phyloP scores from a whole-genome alignment of 2,797 vertebrate species.

The Carcharodon carcharias region DNA sequence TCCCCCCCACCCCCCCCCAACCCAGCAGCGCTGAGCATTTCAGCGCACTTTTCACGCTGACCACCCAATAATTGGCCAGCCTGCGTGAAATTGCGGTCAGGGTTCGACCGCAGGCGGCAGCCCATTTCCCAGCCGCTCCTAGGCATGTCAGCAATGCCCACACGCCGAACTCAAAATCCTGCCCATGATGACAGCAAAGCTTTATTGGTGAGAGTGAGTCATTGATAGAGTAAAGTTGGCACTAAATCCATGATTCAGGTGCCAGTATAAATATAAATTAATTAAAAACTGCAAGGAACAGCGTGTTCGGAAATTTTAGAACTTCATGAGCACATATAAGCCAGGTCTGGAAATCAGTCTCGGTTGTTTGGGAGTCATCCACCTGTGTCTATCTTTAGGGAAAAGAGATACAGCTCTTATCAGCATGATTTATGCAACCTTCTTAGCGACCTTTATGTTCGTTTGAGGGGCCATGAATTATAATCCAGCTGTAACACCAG shows the following conservation, averaged over 20 bases:
- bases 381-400: slow-evolving; percentile 31
- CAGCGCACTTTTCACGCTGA: no score
- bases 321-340: slow-evolving; percentile 28
- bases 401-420: slow-evolving; percentile 17
- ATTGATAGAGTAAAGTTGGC: slow-evolving; percentile 27
- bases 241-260: neutral
- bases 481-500: neutral
- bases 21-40: no score
- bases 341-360: slow-evolving; percentile 22
- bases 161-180: no score
- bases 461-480: slow-evolving; percentile 18
- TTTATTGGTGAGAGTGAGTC: slow-evolving; percentile 26
- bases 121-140: no score
- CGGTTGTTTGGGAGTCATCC: neutral
- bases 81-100: no score
- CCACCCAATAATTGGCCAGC: no score
- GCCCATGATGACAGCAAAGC: neutral
- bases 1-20: no score
- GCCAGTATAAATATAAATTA: slow-evolving; percentile 35
- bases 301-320: slow-evolving; percentile 27
- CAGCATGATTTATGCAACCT: slow-evolving; percentile 7
- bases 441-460: neutral
- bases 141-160: no score
- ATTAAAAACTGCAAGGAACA: slow-evolving; percentile 36
- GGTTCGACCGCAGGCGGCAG: no score